Conservation (phyloP, 1,140 invertebrate species). For the Drosophila lini region DNA sequence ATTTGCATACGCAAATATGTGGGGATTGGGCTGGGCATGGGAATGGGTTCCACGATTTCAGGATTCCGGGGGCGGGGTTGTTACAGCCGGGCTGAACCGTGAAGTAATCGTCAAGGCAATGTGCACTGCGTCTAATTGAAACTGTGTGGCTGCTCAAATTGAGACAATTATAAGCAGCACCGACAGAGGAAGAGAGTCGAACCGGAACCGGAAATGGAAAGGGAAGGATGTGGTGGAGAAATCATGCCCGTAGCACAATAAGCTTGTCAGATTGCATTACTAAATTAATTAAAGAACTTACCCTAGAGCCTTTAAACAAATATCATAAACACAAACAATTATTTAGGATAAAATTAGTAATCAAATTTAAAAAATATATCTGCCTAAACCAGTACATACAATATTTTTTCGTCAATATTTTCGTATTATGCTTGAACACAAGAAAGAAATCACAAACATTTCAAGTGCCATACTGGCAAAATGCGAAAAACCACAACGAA, state of each 20-base stretch:
- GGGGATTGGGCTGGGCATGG: slow-evolving; percentile 13
- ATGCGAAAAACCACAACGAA: background rate
- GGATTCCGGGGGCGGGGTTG: background rate
- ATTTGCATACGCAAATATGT: slow-evolving; percentile 66
- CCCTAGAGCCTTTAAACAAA: background rate
- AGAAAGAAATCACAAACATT: background rate
- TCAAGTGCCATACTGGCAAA: slow-evolving; percentile 1
- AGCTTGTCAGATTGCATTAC: background rate
- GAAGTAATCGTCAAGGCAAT: slow-evolving; percentile 22
- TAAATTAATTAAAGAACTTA: background rate
- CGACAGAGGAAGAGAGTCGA: slow-evolving; percentile 4
- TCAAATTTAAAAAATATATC: too few species aligned
- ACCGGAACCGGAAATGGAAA: slow-evolving; percentile 2
- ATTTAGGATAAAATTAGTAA: background rate
- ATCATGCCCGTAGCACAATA: background rate
- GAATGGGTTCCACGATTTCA: background rate
- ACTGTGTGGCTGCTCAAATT: slow-evolving; percentile 74
- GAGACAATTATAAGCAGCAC: slow-evolving; percentile 63
- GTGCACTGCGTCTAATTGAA: slow-evolving; percentile 70
- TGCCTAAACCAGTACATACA: background rate
- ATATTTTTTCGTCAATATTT: background rate
- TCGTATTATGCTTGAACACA: background rate
- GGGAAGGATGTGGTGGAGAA: background rate
- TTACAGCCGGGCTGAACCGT: background rate
- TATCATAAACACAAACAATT: background rate